Conservation (phyloP, 2,888 invertebrate genomes). For the Troides aeacus region DNA sequence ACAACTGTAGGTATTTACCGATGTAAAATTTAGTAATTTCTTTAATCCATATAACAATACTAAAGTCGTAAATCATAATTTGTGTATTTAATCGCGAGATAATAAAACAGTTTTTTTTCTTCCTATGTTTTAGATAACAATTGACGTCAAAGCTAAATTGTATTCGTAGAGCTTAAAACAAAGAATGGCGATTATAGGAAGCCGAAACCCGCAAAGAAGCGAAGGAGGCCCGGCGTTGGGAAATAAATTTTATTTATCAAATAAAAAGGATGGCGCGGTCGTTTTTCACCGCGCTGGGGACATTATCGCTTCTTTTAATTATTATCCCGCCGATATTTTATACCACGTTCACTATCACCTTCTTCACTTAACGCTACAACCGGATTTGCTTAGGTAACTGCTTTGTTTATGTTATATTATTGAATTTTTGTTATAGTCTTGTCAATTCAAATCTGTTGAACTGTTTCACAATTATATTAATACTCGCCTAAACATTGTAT, state of each 20-base stretch:
- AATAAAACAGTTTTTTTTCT: not conserved
- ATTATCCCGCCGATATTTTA: conserved; percentile 78
- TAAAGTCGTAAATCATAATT: not conserved
- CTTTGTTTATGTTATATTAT: not conserved
- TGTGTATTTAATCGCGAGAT: not conserved
- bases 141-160: conserved; percentile 13
- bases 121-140: not conserved
- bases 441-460: not conserved
- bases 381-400: not conserved
- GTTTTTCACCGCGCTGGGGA: conserved; percentile 76
- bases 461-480: not conserved
- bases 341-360: conserved; percentile 45
- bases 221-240: conserved; percentile 53
- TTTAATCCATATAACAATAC: too few relatives aligned
- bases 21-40: too few relatives aligned
- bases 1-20: too few relatives aligned
- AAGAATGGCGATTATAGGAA: conserved; percentile 57
- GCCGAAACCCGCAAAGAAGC: conserved; percentile 58
- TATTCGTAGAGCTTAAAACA: conserved; percentile 38
- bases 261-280: conserved; percentile 78
- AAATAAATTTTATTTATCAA: conserved; percentile 81
- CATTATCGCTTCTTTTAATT: conserved; percentile 80
- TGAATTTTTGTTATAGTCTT: not conserved
- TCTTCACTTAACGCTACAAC: conserved; percentile 1
- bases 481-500: not conserved